Evolutionary conservation across 2,113 vertebrate genomes (phyloP).

Genomic region (Protobothrops mucrosquamatus): DNA sequence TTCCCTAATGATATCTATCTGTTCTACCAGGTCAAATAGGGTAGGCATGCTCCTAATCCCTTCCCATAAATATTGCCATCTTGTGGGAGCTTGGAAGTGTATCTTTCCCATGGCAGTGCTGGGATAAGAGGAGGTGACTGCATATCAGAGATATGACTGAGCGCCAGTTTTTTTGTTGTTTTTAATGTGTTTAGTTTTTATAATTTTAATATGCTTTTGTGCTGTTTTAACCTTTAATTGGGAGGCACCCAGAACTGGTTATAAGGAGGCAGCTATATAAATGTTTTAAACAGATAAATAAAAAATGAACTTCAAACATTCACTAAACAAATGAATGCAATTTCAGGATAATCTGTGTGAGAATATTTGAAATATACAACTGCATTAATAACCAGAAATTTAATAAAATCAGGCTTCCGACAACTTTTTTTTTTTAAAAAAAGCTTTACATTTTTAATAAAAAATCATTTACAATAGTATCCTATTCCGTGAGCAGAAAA

Average conservation of each 20-base stretch:
- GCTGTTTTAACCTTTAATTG: neutral
- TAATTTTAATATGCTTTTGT: neutral
- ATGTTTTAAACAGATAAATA: neutral
- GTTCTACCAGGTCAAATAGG: neutral
- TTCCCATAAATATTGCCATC: neutral
- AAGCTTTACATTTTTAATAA: neutral
- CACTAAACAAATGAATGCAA: neutral
- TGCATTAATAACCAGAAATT: neutral
- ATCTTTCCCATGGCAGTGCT: neutral
- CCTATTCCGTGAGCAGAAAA: neutral
- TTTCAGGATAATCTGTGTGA: neutral
- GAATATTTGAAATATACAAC: neutral
- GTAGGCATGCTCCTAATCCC: neutral
- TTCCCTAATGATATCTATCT: neutral
- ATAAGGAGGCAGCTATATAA: neutral
- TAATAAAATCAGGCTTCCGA: neutral
- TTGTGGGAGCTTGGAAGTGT: neutral
- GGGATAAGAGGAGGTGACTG: neutral
- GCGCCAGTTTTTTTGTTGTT: neutral
- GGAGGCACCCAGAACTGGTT: neutral
- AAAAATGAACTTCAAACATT: neutral
- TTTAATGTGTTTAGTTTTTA: neutral
- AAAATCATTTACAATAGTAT: neutral
- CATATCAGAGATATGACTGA: neutral
- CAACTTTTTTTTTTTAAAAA: neutral